Evolutionary conservation across 2,113 vertebrate species (phyloP).

Genomic region (Callospermophilus lateralis): DNA sequence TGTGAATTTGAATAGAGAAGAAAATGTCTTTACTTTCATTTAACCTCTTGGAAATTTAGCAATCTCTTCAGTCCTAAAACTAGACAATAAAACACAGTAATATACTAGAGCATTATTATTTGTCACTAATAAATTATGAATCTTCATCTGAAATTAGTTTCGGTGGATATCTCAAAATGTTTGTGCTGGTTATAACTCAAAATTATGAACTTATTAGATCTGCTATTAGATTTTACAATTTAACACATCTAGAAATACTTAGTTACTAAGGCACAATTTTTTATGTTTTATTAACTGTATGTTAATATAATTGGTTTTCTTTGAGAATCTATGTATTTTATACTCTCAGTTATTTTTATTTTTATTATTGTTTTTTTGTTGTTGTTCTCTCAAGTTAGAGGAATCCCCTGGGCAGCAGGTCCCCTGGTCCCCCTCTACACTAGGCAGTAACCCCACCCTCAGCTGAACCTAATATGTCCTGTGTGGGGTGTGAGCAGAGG

Average conservation of each 20-base stretch:
- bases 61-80: not conserved
- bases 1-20: not conserved
- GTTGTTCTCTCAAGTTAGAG: not conserved
- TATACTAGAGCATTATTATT: not conserved
- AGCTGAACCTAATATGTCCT: no score
- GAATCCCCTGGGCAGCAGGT: not conserved
- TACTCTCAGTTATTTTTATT: not conserved
- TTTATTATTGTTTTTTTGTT: no score
- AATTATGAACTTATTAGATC: not conserved
- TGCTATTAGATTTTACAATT: conserved; percentile 10
- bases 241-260: conserved; percentile 4
- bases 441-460: fast-evolving
- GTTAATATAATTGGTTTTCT: not conserved
- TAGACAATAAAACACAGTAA: not conserved
- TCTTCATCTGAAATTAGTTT: not conserved
- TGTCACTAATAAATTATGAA: not conserved
- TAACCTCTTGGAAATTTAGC: not conserved
- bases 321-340: not conserved
- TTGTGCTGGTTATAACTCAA: not conserved
- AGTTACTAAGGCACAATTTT: not conserved
- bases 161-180: not conserved
- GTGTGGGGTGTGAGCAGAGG: not conserved
- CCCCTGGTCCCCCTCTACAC: no score
- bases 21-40: not conserved
- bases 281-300: not conserved